Evolutionary conservation across 35 echinoderm and acorn worm genomes (phyloP).

Genomic region (Ptychodera flava): DNA sequence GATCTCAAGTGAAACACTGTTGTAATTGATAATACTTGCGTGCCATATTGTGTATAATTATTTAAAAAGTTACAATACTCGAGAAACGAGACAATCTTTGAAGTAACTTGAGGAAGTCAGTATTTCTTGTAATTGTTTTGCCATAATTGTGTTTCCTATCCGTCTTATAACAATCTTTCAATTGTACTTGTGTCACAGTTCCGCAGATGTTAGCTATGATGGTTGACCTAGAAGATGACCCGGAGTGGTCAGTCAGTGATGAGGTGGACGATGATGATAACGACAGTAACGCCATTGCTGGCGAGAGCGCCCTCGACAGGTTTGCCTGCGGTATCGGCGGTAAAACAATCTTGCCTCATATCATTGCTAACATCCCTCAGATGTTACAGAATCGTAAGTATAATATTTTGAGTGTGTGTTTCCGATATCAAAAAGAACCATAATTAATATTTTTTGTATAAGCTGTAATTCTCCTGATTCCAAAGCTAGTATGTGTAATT

Average conservation of each 20-base stretch:
- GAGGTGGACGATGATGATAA: constrained; percentile 90
- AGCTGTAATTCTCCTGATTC: neutral
- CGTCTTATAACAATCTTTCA: no score
- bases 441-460: neutral
- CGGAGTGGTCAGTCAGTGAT: constrained; percentile 76
- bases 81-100: no score
- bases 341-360: constrained; percentile 84
- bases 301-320: constrained; percentile 97
- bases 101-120: no score
- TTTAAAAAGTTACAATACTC: no score
- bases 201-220: constrained; percentile 90
- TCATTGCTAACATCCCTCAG: constrained; percentile 59
- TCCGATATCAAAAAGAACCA: no score
- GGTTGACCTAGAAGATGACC: constrained; percentile 92
- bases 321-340: constrained; percentile 98
- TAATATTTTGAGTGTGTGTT: neutral
- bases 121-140: no score
- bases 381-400: constrained; percentile 86
- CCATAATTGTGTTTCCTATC: no score
- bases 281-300: constrained; percentile 88
- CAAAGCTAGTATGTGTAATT: neutral
- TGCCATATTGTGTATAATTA: no score
- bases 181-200: constrained; percentile 48
- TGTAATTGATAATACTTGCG: no score
- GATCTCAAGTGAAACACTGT: no score